A percentile compares a stretch with the other conserved stretches of the same genome.
These are phyloP conservation scores for Lithophane semibrunnea DNA, from an alignment of 2,888 invertebrate species.

Conservation along the genomic window DNA sequence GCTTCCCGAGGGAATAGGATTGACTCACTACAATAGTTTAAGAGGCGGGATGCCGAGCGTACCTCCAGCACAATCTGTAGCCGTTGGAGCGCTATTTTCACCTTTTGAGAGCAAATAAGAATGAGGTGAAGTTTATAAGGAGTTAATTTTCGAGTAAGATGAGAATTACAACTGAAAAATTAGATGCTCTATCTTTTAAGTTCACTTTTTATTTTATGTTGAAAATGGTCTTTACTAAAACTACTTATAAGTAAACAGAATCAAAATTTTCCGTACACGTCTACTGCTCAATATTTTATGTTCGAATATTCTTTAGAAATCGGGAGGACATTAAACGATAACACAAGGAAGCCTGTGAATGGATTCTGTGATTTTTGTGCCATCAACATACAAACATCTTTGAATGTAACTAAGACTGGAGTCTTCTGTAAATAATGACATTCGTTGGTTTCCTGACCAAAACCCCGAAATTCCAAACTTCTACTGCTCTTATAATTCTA, in stretches of 20 bases:
- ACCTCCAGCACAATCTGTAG: constrained; percentile 38
- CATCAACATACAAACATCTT: neutral
- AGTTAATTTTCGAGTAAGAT: constrained; percentile 39
- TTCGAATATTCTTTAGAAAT: neutral
- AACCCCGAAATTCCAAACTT: neutral
- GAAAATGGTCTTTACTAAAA: neutral
- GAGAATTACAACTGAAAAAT: constrained; percentile 27
- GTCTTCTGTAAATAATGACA: neutral
- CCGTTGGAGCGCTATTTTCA: constrained; percentile 42
- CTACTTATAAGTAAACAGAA: neutral
- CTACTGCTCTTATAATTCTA: neutral
- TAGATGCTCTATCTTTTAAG: constrained; percentile 4
- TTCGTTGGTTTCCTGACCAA: neutral
- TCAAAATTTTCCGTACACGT: no score
- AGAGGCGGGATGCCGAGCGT: constrained; percentile 31
- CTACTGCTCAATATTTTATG: neutral
- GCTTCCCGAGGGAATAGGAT: constrained; percentile 37
- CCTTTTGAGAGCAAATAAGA: constrained; percentile 39
- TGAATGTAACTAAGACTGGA: neutral
- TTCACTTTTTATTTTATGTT: neutral
- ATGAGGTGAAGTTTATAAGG: constrained; percentile 23
- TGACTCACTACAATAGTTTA: constrained; percentile 56
- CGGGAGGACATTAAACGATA: neutral
- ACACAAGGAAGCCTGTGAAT: neutral
- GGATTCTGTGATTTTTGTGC: neutral